Conservation (phyloP, 53 echinoderm and acorn worm genomes). For the Astropecten irregularis region DNA sequence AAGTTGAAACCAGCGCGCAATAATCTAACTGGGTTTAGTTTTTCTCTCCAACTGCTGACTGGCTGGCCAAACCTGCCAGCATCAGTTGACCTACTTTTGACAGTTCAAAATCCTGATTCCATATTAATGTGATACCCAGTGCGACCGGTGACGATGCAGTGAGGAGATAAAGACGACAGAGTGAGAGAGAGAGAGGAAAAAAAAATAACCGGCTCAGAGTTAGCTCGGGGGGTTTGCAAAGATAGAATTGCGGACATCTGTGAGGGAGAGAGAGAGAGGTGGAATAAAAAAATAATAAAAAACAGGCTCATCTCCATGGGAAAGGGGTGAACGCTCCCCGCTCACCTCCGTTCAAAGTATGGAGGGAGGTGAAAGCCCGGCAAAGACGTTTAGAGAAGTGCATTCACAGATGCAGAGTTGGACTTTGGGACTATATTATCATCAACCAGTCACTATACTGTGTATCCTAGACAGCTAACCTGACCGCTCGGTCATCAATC, state of each 20-base stretch:
- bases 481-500: conserved; percentile 49
- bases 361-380: conserved; percentile 55
- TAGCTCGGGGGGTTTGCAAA: conserved; percentile 59
- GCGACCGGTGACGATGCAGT: background rate
- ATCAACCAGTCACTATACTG: conserved; percentile 5
- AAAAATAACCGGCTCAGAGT: conserved; percentile 44
- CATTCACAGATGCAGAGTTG: conserved; percentile 27
- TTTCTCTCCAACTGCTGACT: background rate
- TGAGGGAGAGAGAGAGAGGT: conserved; percentile 1
- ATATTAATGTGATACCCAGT: conserved; percentile 52
- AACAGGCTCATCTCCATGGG: conserved; percentile 33
- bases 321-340: conserved; percentile 46
- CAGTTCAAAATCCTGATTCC: conserved; percentile 51
- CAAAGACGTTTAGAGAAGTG: conserved; percentile 33
- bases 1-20: conserved; percentile 7
- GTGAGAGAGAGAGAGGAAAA: background rate
- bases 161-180: background rate
- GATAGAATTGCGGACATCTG: conserved; percentile 62
- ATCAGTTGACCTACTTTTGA: conserved; percentile 44
- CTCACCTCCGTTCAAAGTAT: conserved; percentile 47
- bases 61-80: conserved; percentile 3
- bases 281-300: background rate
- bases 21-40: conserved; percentile 24
- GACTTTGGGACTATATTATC: conserved; percentile 39
- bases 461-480: conserved; percentile 6